Conservation (phyloP, 2,113 vertebrate species). For the Columba janthina region DNA sequence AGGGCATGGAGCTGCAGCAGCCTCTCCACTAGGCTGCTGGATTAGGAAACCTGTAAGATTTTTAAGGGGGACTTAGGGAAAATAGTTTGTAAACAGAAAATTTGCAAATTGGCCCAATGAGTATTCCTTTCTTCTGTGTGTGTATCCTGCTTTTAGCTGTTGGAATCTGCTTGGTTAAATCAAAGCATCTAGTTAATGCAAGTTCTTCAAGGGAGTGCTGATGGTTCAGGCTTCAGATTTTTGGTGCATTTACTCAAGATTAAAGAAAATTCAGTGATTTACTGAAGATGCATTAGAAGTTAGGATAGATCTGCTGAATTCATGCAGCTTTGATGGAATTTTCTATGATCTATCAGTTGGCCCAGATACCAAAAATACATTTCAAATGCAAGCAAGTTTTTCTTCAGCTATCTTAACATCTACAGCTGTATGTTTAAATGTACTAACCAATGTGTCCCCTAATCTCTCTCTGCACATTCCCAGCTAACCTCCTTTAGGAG, state of each 20-base stretch:
- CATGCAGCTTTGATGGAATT: background rate
- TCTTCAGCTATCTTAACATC: background rate
- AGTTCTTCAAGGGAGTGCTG: background rate
- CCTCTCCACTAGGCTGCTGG: background rate
- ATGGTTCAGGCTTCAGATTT: background rate
- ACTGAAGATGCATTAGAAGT: background rate
- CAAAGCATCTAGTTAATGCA: background rate
- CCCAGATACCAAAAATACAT: background rate
- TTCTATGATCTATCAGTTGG: background rate
- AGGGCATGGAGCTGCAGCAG: background rate
- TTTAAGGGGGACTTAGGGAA: background rate
- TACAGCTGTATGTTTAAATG: background rate
- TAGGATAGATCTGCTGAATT: background rate
- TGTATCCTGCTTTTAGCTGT: background rate
- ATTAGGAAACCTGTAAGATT: background rate
- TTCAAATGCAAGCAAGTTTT: background rate
- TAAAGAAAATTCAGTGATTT: conserved; percentile 36
- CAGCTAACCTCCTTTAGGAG: background rate
- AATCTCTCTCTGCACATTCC: background rate
- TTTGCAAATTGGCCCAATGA: background rate
- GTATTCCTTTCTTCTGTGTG: background rate
- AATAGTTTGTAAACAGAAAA: background rate
- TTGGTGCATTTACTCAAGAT: background rate
- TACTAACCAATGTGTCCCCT: background rate
- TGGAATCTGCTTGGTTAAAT: background rate